Conservation (phyloP, 1,140 invertebrate genomes). For the Lucilia sericata region DNA sequence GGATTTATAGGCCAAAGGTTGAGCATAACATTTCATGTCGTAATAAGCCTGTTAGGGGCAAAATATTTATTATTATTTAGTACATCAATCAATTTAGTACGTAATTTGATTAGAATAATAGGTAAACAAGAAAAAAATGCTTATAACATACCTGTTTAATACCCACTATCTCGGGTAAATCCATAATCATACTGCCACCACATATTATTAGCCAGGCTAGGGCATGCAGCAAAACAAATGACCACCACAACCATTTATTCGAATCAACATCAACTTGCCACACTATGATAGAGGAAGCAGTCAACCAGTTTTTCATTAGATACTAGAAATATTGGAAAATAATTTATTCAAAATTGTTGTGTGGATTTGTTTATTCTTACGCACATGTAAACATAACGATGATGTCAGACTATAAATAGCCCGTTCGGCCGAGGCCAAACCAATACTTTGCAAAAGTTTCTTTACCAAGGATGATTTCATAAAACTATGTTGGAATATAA, state of each 20-base stretch:
- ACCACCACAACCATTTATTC: slow-evolving; percentile 67
- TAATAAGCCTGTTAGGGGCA: slow-evolving; percentile 66
- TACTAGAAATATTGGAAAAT: slow-evolving; percentile 63
- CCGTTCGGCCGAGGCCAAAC: slow-evolving; percentile 68
- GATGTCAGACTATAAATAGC: slow-evolving; percentile 70
- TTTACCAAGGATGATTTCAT: slow-evolving; percentile 69
- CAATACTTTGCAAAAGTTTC: slow-evolving; percentile 62
- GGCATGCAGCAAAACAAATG: slow-evolving; percentile 69
- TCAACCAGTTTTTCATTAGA: slow-evolving; percentile 68
- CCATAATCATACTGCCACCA: slow-evolving; percentile 74
- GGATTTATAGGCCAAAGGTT: slow-evolving; percentile 60
- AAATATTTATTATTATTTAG: too few species aligned
- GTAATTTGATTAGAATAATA: too few species aligned
- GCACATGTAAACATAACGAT: slow-evolving; percentile 66
- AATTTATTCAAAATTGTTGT: slow-evolving; percentile 22
- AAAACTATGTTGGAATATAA: slow-evolving; percentile 71
- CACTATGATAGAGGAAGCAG: slow-evolving; percentile 65
- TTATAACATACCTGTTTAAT: slow-evolving; percentile 64
- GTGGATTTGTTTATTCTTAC: slow-evolving; percentile 46
- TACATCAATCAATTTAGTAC: too few species aligned
- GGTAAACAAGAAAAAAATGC: too few species aligned
- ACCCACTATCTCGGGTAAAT: slow-evolving; percentile 73
- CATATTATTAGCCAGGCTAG: slow-evolving; percentile 74
- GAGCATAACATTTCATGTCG: slow-evolving; percentile 54
- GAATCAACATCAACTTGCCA: slow-evolving; percentile 69